Percentiles rank a stretch among this genome's conserved stretches.
Evolutionary conservation across 2,888 invertebrate species (phyloP).

Genomic region (Cylindroiulus punctatus): DNA sequence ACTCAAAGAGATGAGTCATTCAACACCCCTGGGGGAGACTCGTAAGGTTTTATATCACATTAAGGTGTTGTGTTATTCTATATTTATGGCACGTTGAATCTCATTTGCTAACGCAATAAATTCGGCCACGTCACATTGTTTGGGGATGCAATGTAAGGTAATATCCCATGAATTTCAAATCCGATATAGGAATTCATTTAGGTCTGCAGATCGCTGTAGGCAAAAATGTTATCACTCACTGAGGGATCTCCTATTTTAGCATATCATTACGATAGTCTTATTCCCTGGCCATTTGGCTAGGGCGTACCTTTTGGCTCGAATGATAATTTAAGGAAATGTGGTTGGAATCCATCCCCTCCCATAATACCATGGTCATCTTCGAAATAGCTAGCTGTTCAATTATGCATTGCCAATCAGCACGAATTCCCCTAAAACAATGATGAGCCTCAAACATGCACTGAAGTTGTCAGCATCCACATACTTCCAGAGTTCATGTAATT

Average conservation of each 20-base stretch:
- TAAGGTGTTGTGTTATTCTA: slow-evolving; percentile 38
- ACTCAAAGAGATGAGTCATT: slow-evolving; percentile 22
- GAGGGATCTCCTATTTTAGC: background rate
- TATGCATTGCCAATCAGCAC: background rate
- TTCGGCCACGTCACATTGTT: background rate
- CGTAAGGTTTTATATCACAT: background rate
- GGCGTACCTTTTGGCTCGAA: slow-evolving; percentile 13
- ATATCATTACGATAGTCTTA: background rate
- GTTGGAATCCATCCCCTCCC: background rate
- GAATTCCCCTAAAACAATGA: background rate
- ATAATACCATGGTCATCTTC: background rate
- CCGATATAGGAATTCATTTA: slow-evolving; percentile 33
- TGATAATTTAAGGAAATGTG: background rate
- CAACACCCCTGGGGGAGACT: background rate
- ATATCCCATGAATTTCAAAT: slow-evolving; percentile 43
- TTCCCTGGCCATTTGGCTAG: slow-evolving; percentile 12
- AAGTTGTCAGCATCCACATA: background rate
- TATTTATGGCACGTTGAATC: slow-evolving; percentile 39
- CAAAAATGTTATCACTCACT: background rate
- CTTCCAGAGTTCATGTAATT: background rate
- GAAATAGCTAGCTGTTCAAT: background rate
- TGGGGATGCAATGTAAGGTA: slow-evolving; percentile 23
- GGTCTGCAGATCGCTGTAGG: background rate
- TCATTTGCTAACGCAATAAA: slow-evolving; percentile 6
- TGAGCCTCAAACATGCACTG: background rate